Conservation (phyloP, 2,113 vertebrate species). For the Lichenostomus cassidix region DNA sequence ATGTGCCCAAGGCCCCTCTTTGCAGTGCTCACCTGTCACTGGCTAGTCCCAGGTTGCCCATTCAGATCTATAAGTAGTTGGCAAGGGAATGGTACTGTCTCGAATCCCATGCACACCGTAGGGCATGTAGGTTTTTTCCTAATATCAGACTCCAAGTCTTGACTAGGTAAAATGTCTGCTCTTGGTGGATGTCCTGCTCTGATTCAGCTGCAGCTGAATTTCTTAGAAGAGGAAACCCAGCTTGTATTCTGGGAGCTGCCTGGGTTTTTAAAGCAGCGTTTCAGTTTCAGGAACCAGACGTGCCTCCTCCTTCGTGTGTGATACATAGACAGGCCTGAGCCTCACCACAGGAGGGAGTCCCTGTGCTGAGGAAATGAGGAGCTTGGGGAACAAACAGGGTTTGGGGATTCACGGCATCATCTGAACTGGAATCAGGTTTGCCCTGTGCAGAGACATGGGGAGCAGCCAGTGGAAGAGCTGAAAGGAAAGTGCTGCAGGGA, state of each 20-base stretch:
- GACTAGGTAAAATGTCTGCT: not conserved
- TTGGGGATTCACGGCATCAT: not conserved
- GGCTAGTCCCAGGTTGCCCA: not conserved
- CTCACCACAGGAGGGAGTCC: not conserved
- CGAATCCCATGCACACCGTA: rapidly evolving
- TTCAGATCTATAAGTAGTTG: not conserved
- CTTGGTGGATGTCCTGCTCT: not conserved
- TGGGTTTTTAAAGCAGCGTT: not conserved
- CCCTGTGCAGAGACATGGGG: not conserved
- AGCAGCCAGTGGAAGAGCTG: not conserved
- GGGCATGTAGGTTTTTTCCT: not conserved
- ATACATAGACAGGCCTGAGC: no score
- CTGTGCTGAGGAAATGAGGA: not conserved
- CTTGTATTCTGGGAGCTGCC: not conserved
- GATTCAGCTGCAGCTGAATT: not conserved
- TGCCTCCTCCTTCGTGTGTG: rapidly evolving
- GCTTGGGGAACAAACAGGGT: not conserved
- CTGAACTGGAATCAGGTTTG: not conserved
- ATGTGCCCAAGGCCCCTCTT: not conserved
- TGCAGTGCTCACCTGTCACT: not conserved
- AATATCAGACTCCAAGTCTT: not conserved
- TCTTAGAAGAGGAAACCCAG: not conserved
- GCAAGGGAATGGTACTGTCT: not conserved
- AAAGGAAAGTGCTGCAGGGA: not conserved
- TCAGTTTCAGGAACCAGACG: not conserved